phyloP scores from a whole-genome alignment of 2,797 vertebrate species.

The Enteromius fasciolatus region DNA sequence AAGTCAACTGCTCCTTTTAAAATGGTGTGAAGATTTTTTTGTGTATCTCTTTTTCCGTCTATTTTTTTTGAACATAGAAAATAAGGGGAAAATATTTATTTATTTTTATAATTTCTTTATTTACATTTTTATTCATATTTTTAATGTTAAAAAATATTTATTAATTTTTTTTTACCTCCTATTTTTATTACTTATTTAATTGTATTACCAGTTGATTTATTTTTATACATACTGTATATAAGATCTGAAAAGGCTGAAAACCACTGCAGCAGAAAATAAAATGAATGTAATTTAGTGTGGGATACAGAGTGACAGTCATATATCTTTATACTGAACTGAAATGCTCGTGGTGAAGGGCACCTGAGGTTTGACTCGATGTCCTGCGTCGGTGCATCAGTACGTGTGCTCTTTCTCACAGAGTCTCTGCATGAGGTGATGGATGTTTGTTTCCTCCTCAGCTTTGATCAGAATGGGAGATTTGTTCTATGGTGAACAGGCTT shows the following conservation, averaged over 20 bases:
- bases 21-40: background rate
- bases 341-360: conserved; percentile 3
- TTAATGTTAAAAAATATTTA: too few relatives aligned
- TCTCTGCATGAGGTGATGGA: conserved; percentile 10
- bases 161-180: background rate
- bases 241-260: background rate
- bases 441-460: conserved; percentile 66
- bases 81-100: background rate
- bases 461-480: conserved; percentile 82
- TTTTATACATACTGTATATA: background rate
- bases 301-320: background rate
- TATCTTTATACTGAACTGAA: background rate
- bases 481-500: conserved; percentile 66
- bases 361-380: conserved; percentile 6
- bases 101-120: too few relatives aligned
- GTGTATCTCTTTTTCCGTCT: background rate
- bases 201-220: background rate
- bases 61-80: too few relatives aligned
- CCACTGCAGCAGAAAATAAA: background rate
- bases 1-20: background rate
- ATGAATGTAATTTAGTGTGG: background rate
- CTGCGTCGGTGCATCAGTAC: background rate
- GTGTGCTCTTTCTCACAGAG: background rate
- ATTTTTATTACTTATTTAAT: background rate
- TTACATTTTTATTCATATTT: background rate